Evolutionary conservation across 2,888 invertebrate genomes (phyloP).

Genomic region (Pseudoips prasinana): DNA sequence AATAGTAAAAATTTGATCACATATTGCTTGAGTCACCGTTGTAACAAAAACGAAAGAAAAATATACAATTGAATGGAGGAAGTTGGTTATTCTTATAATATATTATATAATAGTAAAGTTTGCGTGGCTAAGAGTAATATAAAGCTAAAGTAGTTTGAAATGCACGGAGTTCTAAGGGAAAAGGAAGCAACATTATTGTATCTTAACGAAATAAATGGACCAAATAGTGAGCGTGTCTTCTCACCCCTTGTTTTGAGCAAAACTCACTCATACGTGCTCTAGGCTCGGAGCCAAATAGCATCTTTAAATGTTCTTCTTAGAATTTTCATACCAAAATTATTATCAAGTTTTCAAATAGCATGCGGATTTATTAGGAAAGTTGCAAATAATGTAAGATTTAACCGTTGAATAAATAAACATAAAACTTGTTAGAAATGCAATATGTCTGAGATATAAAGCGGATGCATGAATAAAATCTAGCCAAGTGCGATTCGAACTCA

Average conservation of each 20-base stretch:
- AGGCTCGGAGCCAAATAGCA: slow-evolving; percentile 41
- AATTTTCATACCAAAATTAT: slow-evolving; percentile 20
- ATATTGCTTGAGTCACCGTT: no score
- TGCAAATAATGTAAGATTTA: slow-evolving; percentile 9
- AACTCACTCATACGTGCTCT: slow-evolving; percentile 32
- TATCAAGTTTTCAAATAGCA: slow-evolving; percentile 15
- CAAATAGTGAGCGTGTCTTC: slow-evolving; percentile 38
- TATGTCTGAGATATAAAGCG: slow-evolving; percentile 25
- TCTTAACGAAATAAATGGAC: slow-evolving; percentile 61
- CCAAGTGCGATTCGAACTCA: no score
- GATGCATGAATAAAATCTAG: slow-evolving; percentile 14
- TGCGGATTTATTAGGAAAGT: slow-evolving; percentile 25
- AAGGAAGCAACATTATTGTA: slow-evolving; percentile 48
- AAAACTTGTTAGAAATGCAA: slow-evolving; percentile 19
- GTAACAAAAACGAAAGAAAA: no score
- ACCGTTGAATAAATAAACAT: background rate
- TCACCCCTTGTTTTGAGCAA: slow-evolving; percentile 41
- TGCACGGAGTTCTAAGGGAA: no score
- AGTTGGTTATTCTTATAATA: no score
- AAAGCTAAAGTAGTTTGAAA: no score
- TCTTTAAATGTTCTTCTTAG: slow-evolving; percentile 18
- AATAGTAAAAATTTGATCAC: no score
- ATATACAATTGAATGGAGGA: no score
- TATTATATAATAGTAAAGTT: no score
- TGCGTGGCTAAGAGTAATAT: no score